A percentile compares a stretch with the other conserved stretches of the same genome.
Evolutionary conservation across 2,113 vertebrate genomes (phyloP).

Genomic region (Phylloscopus whistleri): DNA sequence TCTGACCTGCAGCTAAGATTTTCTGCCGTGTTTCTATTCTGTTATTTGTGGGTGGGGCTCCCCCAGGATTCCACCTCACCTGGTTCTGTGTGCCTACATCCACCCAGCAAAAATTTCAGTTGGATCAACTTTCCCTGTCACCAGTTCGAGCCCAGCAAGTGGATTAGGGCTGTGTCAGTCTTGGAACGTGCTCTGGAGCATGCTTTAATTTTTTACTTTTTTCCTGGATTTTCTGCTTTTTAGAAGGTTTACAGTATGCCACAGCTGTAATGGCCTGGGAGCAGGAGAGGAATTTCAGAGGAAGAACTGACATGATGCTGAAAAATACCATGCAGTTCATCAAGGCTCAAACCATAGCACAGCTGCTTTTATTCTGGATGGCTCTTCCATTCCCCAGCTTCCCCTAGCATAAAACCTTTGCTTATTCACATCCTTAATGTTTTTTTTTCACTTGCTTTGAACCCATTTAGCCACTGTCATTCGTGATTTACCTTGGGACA

Average conservation of each 20-base stretch:
- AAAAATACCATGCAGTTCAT: not conserved
- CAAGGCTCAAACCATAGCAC: not conserved
- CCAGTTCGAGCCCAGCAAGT: not conserved
- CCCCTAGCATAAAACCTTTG: not conserved
- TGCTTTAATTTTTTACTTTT: not conserved
- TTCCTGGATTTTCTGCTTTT: not conserved
- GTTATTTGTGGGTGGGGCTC: not conserved
- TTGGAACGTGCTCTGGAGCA: not conserved
- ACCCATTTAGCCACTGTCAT: not conserved
- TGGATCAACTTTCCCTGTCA: not conserved
- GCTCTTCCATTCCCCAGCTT: not conserved
- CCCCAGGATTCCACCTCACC: not conserved
- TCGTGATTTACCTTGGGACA: not conserved
- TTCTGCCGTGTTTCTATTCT: not conserved
- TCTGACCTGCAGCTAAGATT: not conserved
- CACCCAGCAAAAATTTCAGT: not conserved
- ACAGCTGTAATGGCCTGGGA: not conserved
- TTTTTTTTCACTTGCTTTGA: not conserved
- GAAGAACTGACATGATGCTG: not conserved
- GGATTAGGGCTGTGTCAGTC: not conserved
- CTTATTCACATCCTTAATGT: not conserved
- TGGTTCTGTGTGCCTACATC: not conserved
- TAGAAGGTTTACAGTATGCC: not conserved
- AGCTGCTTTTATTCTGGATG: not conserved
- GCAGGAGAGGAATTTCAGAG: not conserved